A percentile compares a stretch with the other conserved stretches of the same genome.
These are phyloP conservation scores for Andrena haemorrhoa DNA, from an alignment of 2,888 invertebrate genomes.

Conservation along the genomic window DNA sequence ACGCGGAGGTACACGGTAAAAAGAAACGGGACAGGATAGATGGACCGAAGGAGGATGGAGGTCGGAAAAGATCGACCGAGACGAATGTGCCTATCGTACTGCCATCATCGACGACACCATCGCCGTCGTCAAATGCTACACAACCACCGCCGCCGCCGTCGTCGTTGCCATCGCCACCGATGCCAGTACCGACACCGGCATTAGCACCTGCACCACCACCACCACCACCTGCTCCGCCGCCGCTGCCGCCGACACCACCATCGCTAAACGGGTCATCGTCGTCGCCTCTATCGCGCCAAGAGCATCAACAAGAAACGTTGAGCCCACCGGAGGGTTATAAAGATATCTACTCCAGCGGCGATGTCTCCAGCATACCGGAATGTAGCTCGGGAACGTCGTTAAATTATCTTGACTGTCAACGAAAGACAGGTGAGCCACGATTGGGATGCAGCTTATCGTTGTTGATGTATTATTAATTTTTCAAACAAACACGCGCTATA, in stretches of 20 bases:
- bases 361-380: conserved; percentile 82
- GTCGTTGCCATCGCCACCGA: neutral
- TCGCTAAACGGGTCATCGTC: conserved; percentile 33
- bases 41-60: neutral
- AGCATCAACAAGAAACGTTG: conserved; percentile 89
- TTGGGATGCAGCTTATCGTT: no score
- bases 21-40: conserved; percentile 9
- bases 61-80: neutral
- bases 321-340: conserved; percentile 97
- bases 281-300: conserved; percentile 39
- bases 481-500: no score
- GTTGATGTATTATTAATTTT: no score
- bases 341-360: conserved; percentile 90
- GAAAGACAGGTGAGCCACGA: conserved; percentile 53
- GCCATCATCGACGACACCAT: neutral
- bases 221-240: neutral
- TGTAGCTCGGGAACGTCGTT: conserved; percentile 87
- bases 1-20: neutral
- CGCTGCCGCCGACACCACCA: conserved; percentile 28
- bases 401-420: conserved; percentile 86
- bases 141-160: conserved; percentile 42
- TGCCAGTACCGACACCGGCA: neutral
- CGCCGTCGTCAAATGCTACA: neutral
- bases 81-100: neutral
- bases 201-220: neutral